Conservation (phyloP, 1,140 invertebrate genomes). For the Megalonaias nervosa region DNA sequence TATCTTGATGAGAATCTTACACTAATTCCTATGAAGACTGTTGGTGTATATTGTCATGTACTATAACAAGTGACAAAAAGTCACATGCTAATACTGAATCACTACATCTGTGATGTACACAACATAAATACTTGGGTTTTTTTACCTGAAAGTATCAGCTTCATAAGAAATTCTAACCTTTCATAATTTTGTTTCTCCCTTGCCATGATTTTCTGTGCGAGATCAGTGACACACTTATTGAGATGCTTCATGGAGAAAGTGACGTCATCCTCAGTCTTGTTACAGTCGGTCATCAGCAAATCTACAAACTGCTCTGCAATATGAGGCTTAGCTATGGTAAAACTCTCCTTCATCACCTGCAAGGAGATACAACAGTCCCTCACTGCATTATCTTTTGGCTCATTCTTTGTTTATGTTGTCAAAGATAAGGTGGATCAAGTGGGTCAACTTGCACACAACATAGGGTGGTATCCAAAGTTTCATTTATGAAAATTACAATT, state of each 20-base stretch:
- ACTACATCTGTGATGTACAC: no score
- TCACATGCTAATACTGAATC: no score
- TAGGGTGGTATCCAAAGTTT: no score
- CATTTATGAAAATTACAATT: no score
- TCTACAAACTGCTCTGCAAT: constrained; percentile 66
- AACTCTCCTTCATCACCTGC: constrained; percentile 70
- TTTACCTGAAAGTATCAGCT: background rate
- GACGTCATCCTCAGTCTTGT: constrained; percentile 51
- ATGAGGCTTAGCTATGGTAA: constrained; percentile 66
- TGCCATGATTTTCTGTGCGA: constrained; percentile 60
- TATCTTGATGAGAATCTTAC: no score
- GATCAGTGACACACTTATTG: constrained; percentile 55
- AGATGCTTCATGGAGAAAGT: constrained; percentile 59
- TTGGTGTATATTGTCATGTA: no score
- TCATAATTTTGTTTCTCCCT: constrained; percentile 68
- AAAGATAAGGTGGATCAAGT: no score
- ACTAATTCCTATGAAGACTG: no score
- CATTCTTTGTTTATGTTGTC: no score
- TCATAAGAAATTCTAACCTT: constrained; percentile 44
- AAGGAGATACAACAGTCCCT: background rate
- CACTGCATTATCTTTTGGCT: no score
- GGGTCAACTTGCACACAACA: no score
- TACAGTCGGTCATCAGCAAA: constrained; percentile 52
- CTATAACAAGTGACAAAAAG: no score
- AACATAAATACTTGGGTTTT: background rate